phyloP scores from a whole-genome alignment of 30 jellyfish, hydroid and myxozoan genomes.

The Turritopsis dohrnii region DNA sequence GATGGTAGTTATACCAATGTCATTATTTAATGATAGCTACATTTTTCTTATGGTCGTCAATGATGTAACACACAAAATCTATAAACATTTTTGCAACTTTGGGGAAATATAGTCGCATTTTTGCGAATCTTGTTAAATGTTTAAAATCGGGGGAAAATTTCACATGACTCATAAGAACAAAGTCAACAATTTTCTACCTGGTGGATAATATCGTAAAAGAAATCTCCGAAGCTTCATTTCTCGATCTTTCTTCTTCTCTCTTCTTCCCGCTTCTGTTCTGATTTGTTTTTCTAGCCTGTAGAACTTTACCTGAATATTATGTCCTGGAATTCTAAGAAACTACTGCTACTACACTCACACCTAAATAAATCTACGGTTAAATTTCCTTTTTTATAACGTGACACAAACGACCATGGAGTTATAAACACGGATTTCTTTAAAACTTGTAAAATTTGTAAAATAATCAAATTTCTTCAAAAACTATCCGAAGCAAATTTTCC shows the following conservation, averaged over 20 bases:
- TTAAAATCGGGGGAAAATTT: too few relatives aligned
- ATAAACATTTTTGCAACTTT: too few relatives aligned
- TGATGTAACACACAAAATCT: too few relatives aligned
- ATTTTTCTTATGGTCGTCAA: too few relatives aligned
- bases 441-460: too few relatives aligned
- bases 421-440: neutral
- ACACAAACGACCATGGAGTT: neutral
- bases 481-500: neutral
- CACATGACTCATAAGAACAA: too few relatives aligned
- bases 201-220: slow-evolving; percentile 74
- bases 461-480: neutral
- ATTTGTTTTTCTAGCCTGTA: neutral
- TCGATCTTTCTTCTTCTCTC: neutral
- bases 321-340: neutral
- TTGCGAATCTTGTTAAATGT: too few relatives aligned
- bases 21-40: too few relatives aligned
- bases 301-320: neutral
- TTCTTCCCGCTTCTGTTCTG: neutral
- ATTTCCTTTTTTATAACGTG: neutral
- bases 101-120: too few relatives aligned
- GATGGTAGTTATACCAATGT: too few relatives aligned
- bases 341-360: neutral
- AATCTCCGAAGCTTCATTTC: slow-evolving; percentile 63
- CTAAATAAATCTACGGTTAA: neutral
- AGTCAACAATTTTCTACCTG: slow-evolving; percentile 50